phyloP scores from a whole-genome alignment of 1,140 invertebrate genomes.

The Zaprionus africanus region DNA sequence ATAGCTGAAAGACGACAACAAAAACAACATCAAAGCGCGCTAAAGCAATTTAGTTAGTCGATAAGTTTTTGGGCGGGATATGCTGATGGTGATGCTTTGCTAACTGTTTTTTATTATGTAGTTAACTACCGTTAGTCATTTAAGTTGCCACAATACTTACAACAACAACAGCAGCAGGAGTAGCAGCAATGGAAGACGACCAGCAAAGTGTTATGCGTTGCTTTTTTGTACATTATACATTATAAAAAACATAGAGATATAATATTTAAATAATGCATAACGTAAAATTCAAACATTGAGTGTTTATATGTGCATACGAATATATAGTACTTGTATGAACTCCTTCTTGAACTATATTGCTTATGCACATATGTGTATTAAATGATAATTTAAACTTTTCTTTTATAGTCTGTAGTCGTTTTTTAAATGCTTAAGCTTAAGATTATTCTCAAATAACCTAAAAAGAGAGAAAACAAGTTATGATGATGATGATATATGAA shows the following conservation, averaged over 20 bases:
- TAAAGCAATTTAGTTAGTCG: constrained; percentile 47
- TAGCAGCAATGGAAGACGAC: constrained; percentile 30
- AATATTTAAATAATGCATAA: constrained; percentile 51
- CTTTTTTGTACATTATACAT: constrained; percentile 66
- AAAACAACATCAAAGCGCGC: constrained; percentile 15
- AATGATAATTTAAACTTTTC: constrained; percentile 50
- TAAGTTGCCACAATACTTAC: constrained; percentile 81
- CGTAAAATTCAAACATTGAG: constrained; percentile 62
- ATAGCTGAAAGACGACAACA: constrained; percentile 15
- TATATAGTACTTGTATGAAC: not conserved
- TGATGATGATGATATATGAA: constrained; percentile 24
- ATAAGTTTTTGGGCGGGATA: constrained; percentile 44
- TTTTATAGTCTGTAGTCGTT: constrained; percentile 72
- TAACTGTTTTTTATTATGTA: constrained; percentile 46
- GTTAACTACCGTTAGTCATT: constrained; percentile 71
- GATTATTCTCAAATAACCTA: constrained; percentile 77
- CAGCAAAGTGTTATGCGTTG: constrained; percentile 49
- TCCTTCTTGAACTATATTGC: not conserved
- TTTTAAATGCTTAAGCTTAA: constrained; percentile 77
- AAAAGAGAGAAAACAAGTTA: constrained; percentile 50
- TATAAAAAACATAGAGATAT: constrained; percentile 47
- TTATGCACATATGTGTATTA: constrained; percentile 7
- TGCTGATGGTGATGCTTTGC: constrained; percentile 31
- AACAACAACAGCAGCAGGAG: constrained; percentile 26
- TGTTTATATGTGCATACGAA: constrained; percentile 56